These are phyloP conservation scores for Drosophila robusta DNA, from an alignment of 2,888 invertebrate species.

Conservation along the genomic window DNA sequence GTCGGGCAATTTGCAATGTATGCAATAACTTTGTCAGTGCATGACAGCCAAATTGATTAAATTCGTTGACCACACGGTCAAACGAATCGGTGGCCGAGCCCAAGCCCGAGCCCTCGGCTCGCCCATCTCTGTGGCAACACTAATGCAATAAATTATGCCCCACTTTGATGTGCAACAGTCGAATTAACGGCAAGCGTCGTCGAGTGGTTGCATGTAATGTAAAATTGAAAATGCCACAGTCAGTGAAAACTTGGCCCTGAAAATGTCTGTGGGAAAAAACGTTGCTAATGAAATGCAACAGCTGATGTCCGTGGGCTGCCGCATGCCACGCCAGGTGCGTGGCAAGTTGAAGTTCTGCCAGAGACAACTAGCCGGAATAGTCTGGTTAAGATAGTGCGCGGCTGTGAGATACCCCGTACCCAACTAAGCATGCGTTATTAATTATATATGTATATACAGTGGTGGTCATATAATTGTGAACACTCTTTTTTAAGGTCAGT, in stretches of 20 bases:
- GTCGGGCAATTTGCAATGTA: conserved; percentile 43
- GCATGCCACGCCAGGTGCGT: background rate
- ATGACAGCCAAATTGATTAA: conserved; percentile 58
- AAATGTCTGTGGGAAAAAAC: conserved; percentile 18
- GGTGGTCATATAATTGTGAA: too few relatives aligned
- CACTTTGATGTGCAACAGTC: conserved; percentile 18
- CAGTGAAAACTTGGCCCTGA: conserved; percentile 8
- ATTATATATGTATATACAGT: too few relatives aligned
- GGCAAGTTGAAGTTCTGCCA: background rate
- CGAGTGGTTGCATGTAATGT: conserved; percentile 20
- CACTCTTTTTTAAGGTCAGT: too few relatives aligned
- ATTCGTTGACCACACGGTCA: conserved; percentile 34
- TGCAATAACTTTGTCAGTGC: conserved; percentile 50
- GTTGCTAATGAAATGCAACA: background rate
- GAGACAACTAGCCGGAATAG: background rate
- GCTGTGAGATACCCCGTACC: background rate
- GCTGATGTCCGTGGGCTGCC: conserved; percentile 6
- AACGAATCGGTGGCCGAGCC: conserved; percentile 11
- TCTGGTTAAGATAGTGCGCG: background rate
- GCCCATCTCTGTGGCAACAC: background rate
- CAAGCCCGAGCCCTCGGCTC: background rate
- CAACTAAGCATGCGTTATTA: too few relatives aligned
- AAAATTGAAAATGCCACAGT: conserved; percentile 23
- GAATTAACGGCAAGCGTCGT: background rate
- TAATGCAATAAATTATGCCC: conserved; percentile 32